Base-by-base conservation (phyloP, 2,113 vertebrate species). In the Procavia capensis region DNA sequence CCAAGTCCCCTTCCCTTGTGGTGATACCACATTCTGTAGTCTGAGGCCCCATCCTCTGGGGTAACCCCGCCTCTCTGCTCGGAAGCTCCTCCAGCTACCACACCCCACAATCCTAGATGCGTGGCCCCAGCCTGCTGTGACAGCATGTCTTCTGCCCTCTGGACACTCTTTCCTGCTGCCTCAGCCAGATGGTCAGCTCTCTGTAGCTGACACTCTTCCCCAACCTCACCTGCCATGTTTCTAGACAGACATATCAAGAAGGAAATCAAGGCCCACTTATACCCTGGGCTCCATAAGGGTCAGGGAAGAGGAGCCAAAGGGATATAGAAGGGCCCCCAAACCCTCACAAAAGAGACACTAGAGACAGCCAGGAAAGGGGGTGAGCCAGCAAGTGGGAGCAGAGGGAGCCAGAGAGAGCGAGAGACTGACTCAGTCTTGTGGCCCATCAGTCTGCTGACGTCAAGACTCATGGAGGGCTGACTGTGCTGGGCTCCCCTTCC, bases 21-120 rank as follows among this genome's bases (percentile, higher is more conserved):
- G 39, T 8, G 34, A 5, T 19, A n/a, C 1, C 41, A 4, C 0
- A 1, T 1, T n/a, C n/a, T 25, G 59, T 14, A 47, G n/a, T 24
- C 36, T 20, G 36, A 57, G 66, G 10, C 50, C 74, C 17, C 2
- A 50, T 16, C 25, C 13, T 0, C 4, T 76, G 74, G 34, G 68
- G 68, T 19, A 9, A 72, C 29, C 68, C 16, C 36, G 9, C 4
- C 8, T 63, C 61, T 63, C 61, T 63, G 39, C 5, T 34, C 47
- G 8, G 11, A 43, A 63, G 50, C 31, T 3, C 89, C 31, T 36
- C 25, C 54, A 63, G 80, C 80, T 29, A 19, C 57, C 7, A 13
- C 34, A n/a, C 11, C 22, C 54, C n/a, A 5, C 1, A 3, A 6
- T 3, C 3, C 11, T 4, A 14, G 24, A 2, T 36, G 47, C 76